Evolutionary conservation across 2,888 invertebrate genomes (phyloP), one percentile per base, ranked within the genome.

Genomic region (Rhagonycha fulva): DNA sequence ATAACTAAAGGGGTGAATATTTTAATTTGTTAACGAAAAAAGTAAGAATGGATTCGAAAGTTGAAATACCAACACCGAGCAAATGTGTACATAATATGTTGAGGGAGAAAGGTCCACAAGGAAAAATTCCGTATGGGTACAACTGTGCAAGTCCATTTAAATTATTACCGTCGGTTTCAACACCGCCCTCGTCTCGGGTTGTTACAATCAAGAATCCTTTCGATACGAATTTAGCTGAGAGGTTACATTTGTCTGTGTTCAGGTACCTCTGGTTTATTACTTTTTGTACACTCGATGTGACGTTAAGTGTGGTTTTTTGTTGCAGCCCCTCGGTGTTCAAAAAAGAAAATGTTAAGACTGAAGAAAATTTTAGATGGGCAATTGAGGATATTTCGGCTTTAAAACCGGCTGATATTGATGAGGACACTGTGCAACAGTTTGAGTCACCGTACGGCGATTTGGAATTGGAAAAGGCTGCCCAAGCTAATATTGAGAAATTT

Each of bases 361-460:
- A 88, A 9, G 87, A 89, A n/a, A 89, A 89, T 74, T 93, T 92
- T 82, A 88, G 89, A 74, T 94, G 94, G 94, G 92, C 91, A 68
- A 93, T 94, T 77, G 93, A 94, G 77, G 93, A 94, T 83, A 89
- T 92, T 10, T 93, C 93, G 72, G 88, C 87, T n/a, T 87, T 94
- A 75, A 90, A 91, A 69, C 94, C 94, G 23, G 92, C 91, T 1
- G 91, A 92, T 80, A 93, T 94, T 75, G 93, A 93, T 78, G 93
- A 90, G 81, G 86, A 89, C 70, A 91, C 91, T 70, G 88, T 90
- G 71, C 91, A 92, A 81, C 92, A 93, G 82, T 91, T 91, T 82
- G 91, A 90, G 81, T 89, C 91, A 0, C 88, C 90, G 0, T 90
- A 91, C 14, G 92, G 91, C 19, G 94, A 94, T 84, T 91, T 93